These are phyloP conservation scores for Rhynchomys soricoides DNA, from an alignment of 2,113 vertebrate species.

Conservation along the genomic window DNA sequence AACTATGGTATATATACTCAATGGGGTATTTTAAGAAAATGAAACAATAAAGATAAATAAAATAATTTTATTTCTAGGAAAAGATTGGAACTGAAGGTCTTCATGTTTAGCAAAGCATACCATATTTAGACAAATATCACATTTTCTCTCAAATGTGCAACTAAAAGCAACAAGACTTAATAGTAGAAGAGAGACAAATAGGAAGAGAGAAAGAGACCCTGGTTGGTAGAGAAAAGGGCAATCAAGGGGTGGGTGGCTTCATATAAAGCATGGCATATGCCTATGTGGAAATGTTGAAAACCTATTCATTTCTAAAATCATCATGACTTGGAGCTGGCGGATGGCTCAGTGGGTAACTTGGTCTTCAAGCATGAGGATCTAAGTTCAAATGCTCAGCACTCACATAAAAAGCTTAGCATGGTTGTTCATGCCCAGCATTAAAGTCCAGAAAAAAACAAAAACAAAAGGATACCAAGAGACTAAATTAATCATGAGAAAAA, in stretches of 20 bases:
- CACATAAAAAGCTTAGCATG: not conserved
- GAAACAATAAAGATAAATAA: not conserved
- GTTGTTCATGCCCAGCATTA: not conserved
- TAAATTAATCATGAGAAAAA: constrained; percentile 12
- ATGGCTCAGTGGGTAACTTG: not conserved
- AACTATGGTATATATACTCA: not conserved
- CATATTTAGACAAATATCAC: not conserved
- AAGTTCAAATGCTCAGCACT: not conserved
- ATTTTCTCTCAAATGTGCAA: not conserved
- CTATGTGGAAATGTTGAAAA: not conserved
- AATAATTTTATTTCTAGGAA: not conserved
- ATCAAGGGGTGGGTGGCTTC: not conserved
- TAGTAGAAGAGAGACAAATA: not conserved
- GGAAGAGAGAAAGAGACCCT: not conserved
- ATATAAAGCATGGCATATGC: not conserved
- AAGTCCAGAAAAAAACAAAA: not conserved
- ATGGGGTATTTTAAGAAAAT: not conserved
- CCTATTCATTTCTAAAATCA: not conserved
- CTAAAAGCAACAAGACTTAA: not conserved
- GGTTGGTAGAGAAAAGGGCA: not conserved
- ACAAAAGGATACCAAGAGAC: not conserved
- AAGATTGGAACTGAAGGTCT: not conserved
- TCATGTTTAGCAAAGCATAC: not conserved
- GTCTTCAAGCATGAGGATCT: not conserved
- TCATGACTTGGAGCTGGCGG: not conserved